Conservation (phyloP, 2,888 invertebrate genomes). For the Himalopsyche kuldschensis region DNA sequence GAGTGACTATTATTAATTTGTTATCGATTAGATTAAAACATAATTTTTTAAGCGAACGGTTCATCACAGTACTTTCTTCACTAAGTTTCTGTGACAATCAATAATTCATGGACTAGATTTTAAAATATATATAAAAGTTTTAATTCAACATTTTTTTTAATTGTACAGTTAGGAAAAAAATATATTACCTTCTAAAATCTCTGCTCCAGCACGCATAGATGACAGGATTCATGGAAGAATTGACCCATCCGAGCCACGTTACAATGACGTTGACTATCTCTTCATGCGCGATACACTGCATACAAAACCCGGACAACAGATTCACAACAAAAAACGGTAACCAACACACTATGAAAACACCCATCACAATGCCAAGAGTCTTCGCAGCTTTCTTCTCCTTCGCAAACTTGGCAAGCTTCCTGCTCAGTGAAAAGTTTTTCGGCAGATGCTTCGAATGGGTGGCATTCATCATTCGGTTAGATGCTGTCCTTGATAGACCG, state of each 20-base stretch:
- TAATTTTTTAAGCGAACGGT: too few relatives aligned
- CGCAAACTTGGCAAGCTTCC: constrained; percentile 92
- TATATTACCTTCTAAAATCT: constrained; percentile 85
- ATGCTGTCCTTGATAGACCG: constrained; percentile 69
- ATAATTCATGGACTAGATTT: too few relatives aligned
- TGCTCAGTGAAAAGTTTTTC: constrained; percentile 89
- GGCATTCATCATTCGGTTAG: constrained; percentile 66
- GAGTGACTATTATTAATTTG: too few relatives aligned
- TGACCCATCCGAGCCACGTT: constrained; percentile 95
- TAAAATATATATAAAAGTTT: too few relatives aligned
- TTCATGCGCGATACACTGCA: constrained; percentile 83
- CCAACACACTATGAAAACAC: constrained; percentile 96
- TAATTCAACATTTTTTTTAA: too few relatives aligned
- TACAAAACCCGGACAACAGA: constrained; percentile 86
- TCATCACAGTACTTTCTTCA: too few relatives aligned
- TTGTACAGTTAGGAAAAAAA: background rate
- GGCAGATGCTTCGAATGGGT: constrained; percentile 67
- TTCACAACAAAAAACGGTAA: constrained; percentile 96
- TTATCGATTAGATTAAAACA: too few relatives aligned
- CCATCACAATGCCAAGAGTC: constrained; percentile 95
- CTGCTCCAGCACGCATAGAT: constrained; percentile 99
- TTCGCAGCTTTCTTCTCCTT: constrained; percentile 98
- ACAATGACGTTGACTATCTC: constrained; percentile 86
- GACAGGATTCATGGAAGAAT: constrained; percentile 95
- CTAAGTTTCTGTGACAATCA: too few relatives aligned